Base-by-base conservation (phyloP, 2,888 invertebrate genomes). In the Euzophera pinguis region DNA sequence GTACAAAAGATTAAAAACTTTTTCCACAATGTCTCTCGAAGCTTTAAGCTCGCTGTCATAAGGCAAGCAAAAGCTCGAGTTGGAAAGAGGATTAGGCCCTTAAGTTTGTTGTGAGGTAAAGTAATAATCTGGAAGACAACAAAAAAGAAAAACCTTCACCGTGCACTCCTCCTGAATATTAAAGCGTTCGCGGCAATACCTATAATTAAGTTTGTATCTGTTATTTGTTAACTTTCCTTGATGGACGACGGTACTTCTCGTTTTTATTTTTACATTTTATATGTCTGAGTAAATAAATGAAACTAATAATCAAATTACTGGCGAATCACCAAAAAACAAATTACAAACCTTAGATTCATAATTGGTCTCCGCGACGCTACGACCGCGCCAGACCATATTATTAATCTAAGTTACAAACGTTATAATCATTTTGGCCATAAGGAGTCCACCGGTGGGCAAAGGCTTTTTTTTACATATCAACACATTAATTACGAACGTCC, bases 31-130 rank as follows among this genome's bases (percentile, higher is more conserved):
- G 77, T 80, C 74, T 78, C 78, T 70, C 67, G 71, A 72, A 75
- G 78, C 78, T 77, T 71, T 78, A 77, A 80, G 80, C 78, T 77
- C 74, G 69, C 79, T 84, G 84, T 86, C 84, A 86, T 85, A 86
- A 82, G 81, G 78, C 77, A 81, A 82, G 81, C 78, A 80, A 81
- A 82, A 83, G 83, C 80, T 79, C 64, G 76, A 83, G 79, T 85
- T 78, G 76, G 75, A 84, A 84, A 84, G 85, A 79, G 84, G 86
- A 86, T 86, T 85, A 85, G 76, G 81, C 73, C 77, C 78, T 81
- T 80, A 85, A 86, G 84, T 86, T 85, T 84, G 81, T 83, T 80
- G 78, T 74, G 76, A 82, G 79, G 81, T 81, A 80, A 81, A 80
- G 81, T 80, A 83, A 84, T 84, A 84, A 83, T 81, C 76, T 72